Evolutionary conservation across 2,797 vertebrate genomes (phyloP), one percentile per base, ranked within the genome.

Genomic region (Karalla daura): DNA sequence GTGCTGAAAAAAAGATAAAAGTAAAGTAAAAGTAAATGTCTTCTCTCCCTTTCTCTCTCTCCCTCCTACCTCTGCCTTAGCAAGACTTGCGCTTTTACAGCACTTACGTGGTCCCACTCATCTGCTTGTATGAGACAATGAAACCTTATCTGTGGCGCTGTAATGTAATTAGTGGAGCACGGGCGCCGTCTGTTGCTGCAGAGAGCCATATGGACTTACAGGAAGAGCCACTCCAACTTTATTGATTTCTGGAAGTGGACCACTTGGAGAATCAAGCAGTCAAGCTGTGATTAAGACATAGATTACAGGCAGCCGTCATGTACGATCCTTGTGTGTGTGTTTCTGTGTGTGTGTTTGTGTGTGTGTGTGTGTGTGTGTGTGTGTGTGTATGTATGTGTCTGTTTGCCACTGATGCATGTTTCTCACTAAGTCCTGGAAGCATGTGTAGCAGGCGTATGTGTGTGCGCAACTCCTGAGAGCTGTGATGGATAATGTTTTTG

Each of bases 231-330:
- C 61, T 88, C 70, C 46, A 47, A 54, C 50, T 58, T 30, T 76
- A 83, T 87, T 41, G 81, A 88, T 87, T 70, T 41, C 52, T 76
- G 65, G 63, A 77, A 81, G 70, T 69, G 68, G 52, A 65, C 17
- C 12, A 53, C 55, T 51, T 21, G 5, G 47, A 63, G 41, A 71
- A 75, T 14, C 43, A 46, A 52, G 51, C 30, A 55, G 64, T 68
- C 44, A 24, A 69, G 49, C 56, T 50, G 63, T 3, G 9, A 86
- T 71, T 39, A 66, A 61, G 73, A 70, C n/a, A 13, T 4, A 63
- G 63, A 81, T 76, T 59, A 74, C 40, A n/a, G n/a, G 55, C 20
- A 52, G 28, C 44, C 8, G 24, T 63, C 41, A n/a, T 36, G 18
- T 15, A 28, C 41, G 24, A 40, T 15, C 13, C 36, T 33, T 3